phyloP scores from a whole-genome alignment of 1,140 invertebrate genomes.

The Ostrea denselamellosa region DNA sequence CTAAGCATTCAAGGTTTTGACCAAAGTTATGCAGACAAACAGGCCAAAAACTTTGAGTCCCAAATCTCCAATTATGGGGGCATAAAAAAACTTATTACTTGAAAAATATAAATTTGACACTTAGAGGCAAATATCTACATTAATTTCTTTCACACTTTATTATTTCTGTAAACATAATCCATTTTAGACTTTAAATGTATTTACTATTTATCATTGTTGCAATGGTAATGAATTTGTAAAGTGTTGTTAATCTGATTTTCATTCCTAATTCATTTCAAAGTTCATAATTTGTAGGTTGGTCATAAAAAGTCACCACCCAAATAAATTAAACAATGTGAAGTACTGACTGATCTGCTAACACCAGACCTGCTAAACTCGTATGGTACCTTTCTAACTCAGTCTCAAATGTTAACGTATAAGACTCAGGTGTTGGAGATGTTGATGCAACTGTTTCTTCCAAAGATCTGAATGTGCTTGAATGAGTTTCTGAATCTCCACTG shows the following conservation, averaged over 20 bases:
- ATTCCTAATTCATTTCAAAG: too few relatives aligned
- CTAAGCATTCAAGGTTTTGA: too few relatives aligned
- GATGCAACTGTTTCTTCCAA: conserved; percentile 16
- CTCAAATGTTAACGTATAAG: background rate
- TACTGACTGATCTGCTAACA: too few relatives aligned
- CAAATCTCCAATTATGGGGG: too few relatives aligned
- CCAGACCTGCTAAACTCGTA: too few relatives aligned
- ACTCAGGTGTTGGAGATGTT: background rate
- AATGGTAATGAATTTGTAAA: too few relatives aligned
- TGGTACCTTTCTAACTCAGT: background rate
- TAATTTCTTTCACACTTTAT: background rate
- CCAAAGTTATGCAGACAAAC: too few relatives aligned
- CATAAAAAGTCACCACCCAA: too few relatives aligned
- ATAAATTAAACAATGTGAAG: too few relatives aligned
- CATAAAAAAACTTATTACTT: background rate
- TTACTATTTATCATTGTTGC: background rate
- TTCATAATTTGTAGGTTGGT: too few relatives aligned
- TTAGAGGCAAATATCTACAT: background rate
- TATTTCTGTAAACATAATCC: background rate
- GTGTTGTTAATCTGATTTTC: too few relatives aligned
- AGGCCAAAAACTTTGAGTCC: too few relatives aligned
- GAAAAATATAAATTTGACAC: background rate
- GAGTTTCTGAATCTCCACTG: background rate
- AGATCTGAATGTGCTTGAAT: conserved; percentile 9
- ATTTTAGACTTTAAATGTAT: background rate